Base-by-base conservation (phyloP, 2,888 invertebrate species). In the Acleris holmiana region DNA sequence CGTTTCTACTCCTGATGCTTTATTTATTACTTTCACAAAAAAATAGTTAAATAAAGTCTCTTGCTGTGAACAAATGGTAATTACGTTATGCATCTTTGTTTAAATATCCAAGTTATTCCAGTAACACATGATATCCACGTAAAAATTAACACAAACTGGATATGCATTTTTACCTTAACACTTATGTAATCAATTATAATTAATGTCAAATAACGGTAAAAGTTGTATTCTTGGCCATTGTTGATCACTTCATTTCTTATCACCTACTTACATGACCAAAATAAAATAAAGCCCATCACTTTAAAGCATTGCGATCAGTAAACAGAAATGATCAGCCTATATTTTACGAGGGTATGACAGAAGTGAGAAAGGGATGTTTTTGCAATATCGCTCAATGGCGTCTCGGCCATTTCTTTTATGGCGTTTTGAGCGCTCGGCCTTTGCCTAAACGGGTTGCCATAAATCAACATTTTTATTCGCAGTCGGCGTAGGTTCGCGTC, bases 331-430 rank as follows among this genome's bases (percentile, higher is more conserved):
- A 67, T 55, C 58, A 53, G 56, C 60, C 56, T 62, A 69, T 74
- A 73, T 76, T 78, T 80, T 80, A 80, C 77, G 75, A 75, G 76
- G 79, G 79, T 77, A 74, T 74, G 78, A 76, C 77, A 77, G 73
- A 73, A 71, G 75, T 68, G 74, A 74, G 76, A 74, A 35, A 73
- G 73, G 77, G 78, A 75, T 77, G 76, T 73, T 74, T 73, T 75
- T 71, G 78, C 79, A 76, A 77, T 76, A 76, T 73, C 76, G 73
- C 67, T 68, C 73, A 64, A 72, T 68, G 71, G 71, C 60, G 70
- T 64, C 70, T 60, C 67, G 66, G 67, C 73, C 72, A 71, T 77
- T 76, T 72, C 73, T 74, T 75, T 79, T 77, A 80, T 74, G 69
- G 76, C 73, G 68, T 74, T 78, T 76, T 76, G 78, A 80, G 69